Conservation (phyloP, 2,113 vertebrate species). For the Takifugu flavidus region DNA sequence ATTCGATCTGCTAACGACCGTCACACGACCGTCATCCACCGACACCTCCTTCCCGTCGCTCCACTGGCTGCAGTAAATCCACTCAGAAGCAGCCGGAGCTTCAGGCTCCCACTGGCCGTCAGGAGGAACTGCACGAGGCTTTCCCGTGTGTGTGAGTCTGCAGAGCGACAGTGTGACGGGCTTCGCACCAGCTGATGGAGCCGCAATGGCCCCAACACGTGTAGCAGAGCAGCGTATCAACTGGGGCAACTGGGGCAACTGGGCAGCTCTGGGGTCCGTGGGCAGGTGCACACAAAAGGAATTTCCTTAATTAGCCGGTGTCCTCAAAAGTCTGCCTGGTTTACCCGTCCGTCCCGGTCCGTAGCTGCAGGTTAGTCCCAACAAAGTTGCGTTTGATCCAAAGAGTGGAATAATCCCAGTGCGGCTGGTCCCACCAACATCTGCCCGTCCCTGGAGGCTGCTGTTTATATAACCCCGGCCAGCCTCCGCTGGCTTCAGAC, state of each 20-base stretch:
- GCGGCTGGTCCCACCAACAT: neutral
- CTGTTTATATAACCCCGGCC: constrained; percentile 67
- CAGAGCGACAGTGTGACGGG: no score
- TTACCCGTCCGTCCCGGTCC: constrained; percentile 32
- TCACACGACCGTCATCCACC: no score
- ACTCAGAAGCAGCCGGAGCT: no score
- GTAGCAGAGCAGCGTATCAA: no score
- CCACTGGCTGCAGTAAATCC: no score
- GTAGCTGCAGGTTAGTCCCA: constrained; percentile 4
- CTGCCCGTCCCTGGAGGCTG: constrained; percentile 30
- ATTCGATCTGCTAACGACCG: no score
- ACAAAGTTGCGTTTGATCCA: neutral
- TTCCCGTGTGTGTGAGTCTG: no score
- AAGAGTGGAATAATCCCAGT: constrained; percentile 41
- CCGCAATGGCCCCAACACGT: neutral
- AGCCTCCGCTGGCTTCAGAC: constrained; percentile 43
- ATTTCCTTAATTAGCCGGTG: constrained; percentile 41
- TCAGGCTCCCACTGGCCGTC: no score
- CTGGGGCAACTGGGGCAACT: constrained; percentile 4
- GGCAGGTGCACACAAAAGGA: constrained; percentile 26
- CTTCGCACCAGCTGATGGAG: no score
- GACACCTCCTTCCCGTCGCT: no score
- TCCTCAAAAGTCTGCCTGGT: constrained; percentile 35
- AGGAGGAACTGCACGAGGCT: no score
- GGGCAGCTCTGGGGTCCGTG: constrained; percentile 21